Evolutionary conservation across 2,888 invertebrate species (phyloP).

Genomic region (Carcina quercana): DNA sequence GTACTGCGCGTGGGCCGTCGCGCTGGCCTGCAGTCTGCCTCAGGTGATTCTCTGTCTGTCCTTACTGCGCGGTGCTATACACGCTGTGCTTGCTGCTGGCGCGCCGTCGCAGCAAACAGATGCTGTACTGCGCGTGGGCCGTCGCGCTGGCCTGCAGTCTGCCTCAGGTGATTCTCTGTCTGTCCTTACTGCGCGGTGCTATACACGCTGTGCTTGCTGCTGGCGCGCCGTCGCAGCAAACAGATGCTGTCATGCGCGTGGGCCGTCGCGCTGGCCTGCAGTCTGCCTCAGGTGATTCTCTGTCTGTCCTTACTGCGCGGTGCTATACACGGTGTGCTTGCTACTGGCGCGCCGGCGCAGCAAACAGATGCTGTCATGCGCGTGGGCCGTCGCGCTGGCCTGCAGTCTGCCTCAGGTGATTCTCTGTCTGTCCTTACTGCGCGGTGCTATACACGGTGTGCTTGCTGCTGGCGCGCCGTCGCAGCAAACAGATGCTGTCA

Average conservation of each 20-base stretch:
- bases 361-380: slow-evolving; percentile 79
- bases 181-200: slow-evolving; percentile 86
- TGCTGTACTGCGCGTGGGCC: slow-evolving; percentile 81
- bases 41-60: too few species aligned
- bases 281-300: slow-evolving; percentile 83
- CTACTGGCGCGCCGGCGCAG: slow-evolving; percentile 79
- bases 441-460: slow-evolving; percentile 83
- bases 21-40: slow-evolving; percentile 79
- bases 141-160: slow-evolving; percentile 78
- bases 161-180: slow-evolving; percentile 84
- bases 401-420: too few species aligned
- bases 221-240: slow-evolving; percentile 79
- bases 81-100: slow-evolving; percentile 80
- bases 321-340: slow-evolving; percentile 80
- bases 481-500: slow-evolving; percentile 81
- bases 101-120: slow-evolving; percentile 78
- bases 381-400: slow-evolving; percentile 79
- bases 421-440: too few species aligned
- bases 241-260: slow-evolving; percentile 82
- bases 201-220: slow-evolving; percentile 79
- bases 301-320: too few species aligned
- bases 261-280: slow-evolving; percentile 78
- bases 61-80: slow-evolving; percentile 84
- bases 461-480: slow-evolving; percentile 77
- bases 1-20: slow-evolving; percentile 78